phyloP scores from a whole-genome alignment of 2,113 vertebrate species.

The Pteropus alecto region DNA sequence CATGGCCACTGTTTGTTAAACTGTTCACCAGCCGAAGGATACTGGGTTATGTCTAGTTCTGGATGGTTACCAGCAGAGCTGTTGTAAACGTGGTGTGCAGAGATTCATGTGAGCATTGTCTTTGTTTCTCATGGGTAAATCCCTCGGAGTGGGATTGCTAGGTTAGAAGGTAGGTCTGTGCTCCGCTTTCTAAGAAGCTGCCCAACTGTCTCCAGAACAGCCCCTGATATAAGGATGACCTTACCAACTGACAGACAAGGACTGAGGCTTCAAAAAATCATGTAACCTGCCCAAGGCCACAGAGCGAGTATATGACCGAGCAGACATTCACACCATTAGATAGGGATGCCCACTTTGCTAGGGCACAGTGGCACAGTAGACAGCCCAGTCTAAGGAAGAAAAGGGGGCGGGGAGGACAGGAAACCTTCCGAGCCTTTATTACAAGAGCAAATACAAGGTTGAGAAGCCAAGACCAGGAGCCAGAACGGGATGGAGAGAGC shows the following conservation, averaged over 20 bases:
- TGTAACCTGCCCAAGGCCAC: not conserved
- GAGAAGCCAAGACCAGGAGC: not conserved
- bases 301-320: rapidly evolving
- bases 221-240: not conserved
- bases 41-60: not conserved
- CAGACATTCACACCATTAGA: not conserved
- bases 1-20: not conserved
- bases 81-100: not conserved
- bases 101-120: not conserved
- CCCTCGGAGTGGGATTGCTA: too few species aligned
- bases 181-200: not conserved
- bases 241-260: not conserved
- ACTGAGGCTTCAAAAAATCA: not conserved
- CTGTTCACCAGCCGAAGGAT: not conserved
- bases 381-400: not conserved
- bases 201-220: not conserved
- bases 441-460: not conserved
- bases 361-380: not conserved
- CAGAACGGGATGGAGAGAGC: not conserved
- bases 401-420: not conserved
- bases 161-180: not conserved
- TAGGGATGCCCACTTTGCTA: not conserved
- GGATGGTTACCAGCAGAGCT: not conserved
- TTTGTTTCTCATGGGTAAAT: not conserved
- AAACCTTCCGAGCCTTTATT: not conserved